phyloP scores from a whole-genome alignment of 64 coral and sea anemone genomes.

The Stylophora pistillata region DNA sequence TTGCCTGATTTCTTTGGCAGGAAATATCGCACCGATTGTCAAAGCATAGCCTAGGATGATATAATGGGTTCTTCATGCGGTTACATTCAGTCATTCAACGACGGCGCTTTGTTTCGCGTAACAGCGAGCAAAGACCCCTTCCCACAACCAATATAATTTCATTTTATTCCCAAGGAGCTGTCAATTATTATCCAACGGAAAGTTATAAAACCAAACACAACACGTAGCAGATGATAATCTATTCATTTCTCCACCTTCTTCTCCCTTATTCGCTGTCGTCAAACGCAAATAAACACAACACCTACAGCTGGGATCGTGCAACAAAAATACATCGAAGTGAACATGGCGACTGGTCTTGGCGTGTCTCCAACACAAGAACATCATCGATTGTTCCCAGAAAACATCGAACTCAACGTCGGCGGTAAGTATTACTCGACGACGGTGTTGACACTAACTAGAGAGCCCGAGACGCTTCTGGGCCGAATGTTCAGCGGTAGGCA shows the following conservation, averaged over 20 bases:
- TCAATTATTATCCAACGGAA: neutral
- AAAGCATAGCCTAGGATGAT: no score
- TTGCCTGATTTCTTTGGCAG: no score
- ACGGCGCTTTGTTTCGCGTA: neutral
- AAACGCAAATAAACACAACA: conserved; percentile 12
- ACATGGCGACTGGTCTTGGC: conserved; percentile 43
- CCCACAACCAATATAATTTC: neutral
- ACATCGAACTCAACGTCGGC: conserved; percentile 87
- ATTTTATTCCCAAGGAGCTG: neutral
- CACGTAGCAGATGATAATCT: conserved; percentile 18
- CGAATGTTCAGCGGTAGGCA: conserved; percentile 75
- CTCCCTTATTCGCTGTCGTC: conserved; percentile 14
- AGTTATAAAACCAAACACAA: conserved; percentile 29
- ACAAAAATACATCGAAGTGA: conserved; percentile 11
- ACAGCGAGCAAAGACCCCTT: neutral
- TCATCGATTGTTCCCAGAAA: conserved; percentile 82
- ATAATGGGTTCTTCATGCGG: no score
- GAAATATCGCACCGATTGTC: no score
- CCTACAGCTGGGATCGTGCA: conserved; percentile 1
- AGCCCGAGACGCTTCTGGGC: conserved; percentile 79
- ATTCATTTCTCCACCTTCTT: neutral
- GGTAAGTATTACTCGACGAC: conserved; percentile 89
- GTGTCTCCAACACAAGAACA: neutral
- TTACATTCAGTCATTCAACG: no score
- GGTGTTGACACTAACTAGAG: conserved; percentile 82